These are phyloP conservation scores for Cyphomyrus discorhynchus DNA, from an alignment of 2,113 vertebrate species.

Conservation along the genomic window DNA sequence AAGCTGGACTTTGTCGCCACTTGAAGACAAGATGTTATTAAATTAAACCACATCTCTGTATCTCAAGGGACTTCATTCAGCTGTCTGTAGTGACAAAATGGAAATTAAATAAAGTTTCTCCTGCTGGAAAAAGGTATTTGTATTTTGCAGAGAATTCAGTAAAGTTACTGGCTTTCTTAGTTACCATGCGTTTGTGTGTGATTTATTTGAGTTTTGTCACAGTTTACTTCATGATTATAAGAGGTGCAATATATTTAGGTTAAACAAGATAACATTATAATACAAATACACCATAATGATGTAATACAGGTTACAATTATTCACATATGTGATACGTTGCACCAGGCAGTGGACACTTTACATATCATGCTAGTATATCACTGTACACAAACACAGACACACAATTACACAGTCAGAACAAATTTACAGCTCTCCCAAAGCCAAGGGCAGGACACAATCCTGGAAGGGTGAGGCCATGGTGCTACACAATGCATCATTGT, in stretches of 20 bases:
- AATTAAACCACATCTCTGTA: slow-evolving; percentile 94
- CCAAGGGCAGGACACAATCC: background rate
- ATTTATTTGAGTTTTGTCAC: slow-evolving; percentile 67
- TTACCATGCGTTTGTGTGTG: slow-evolving; percentile 81
- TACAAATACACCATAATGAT: background rate
- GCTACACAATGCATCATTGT: background rate
- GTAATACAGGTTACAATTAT: background rate
- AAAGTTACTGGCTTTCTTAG: slow-evolving; percentile 99
- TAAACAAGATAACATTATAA: background rate
- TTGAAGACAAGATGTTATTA: slow-evolving; percentile 95
- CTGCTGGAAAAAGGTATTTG: slow-evolving; percentile 96
- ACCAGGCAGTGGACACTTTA: background rate
- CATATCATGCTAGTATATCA: background rate
- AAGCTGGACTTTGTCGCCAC: slow-evolving; percentile 99
- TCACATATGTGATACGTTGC: background rate
- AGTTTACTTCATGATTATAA: slow-evolving; percentile 40
- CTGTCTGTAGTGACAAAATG: slow-evolving; percentile 91
- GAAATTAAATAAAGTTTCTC: slow-evolving; percentile 80
- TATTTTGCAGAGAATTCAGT: slow-evolving; percentile 99
- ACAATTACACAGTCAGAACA: background rate
- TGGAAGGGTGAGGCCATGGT: background rate
- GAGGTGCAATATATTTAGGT: background rate
- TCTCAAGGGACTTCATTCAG: slow-evolving; percentile 98
- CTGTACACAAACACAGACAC: background rate
- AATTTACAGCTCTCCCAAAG: background rate